Conservation (phyloP, 2,797 vertebrate genomes). For the Cossypha caffra region DNA sequence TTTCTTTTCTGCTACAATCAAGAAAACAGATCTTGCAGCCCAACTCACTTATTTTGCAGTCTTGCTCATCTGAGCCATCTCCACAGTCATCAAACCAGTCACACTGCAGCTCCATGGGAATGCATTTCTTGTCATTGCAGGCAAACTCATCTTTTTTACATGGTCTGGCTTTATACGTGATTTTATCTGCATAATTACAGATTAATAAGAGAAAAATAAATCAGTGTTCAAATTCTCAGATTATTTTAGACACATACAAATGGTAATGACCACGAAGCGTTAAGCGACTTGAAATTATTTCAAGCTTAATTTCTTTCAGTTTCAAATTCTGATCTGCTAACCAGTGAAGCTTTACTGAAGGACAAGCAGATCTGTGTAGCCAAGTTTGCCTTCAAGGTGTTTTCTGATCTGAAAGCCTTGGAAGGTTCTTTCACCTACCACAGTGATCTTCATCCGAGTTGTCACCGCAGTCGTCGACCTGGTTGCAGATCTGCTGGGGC, state of each 20-base stretch:
- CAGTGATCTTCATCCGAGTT: conserved; percentile 95
- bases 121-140: conserved; percentile 88
- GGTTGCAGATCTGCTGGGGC: conserved; percentile 89
- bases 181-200: conserved; percentile 77
- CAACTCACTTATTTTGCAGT: conserved; percentile 91
- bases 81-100: conserved; percentile 95
- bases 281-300: neutral
- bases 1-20: neutral
- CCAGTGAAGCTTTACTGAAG: conserved; percentile 36
- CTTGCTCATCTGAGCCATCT: conserved; percentile 92
- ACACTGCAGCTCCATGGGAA: conserved; percentile 89
- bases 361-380: conserved; percentile 31
- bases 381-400: conserved; percentile 21
- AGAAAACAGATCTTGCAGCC: neutral
- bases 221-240: neutral
- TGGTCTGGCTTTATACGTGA: conserved; percentile 82
- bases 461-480: conserved; percentile 93
- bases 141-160: conserved; percentile 95
- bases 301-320: neutral
- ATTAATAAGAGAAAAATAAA: conserved; percentile 2
- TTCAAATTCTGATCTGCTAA: neutral
- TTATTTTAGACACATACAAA: neutral
- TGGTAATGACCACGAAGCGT: neutral
- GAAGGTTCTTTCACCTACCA: conserved; percentile 72
- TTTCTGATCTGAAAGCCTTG: neutral